Conservation (phyloP, 2,888 invertebrate genomes). For the Imbricaverruca yamaguchii region DNA sequence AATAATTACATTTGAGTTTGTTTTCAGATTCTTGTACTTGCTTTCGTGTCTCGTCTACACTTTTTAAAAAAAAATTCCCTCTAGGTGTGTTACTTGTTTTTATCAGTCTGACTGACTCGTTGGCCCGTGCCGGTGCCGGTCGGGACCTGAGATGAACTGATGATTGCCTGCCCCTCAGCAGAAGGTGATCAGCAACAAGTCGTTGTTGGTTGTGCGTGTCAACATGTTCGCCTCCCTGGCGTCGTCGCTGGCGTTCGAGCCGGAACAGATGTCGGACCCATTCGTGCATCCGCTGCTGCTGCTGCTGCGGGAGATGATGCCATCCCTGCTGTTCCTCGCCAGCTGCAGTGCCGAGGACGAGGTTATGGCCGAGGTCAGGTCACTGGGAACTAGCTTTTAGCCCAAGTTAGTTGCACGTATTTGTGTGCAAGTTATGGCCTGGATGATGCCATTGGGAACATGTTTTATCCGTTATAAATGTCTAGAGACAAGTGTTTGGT, state of each 20-base stretch:
- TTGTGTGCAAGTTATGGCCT: no score
- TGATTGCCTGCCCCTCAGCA: neutral
- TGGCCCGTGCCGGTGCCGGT: no score
- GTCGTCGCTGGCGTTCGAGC: neutral
- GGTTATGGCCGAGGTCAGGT: neutral
- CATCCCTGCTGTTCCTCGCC: neutral
- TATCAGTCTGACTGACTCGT: no score
- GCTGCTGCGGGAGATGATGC: constrained; percentile 12
- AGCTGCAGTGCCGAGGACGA: constrained; percentile 9
- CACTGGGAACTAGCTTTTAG: neutral
- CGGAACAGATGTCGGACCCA: neutral
- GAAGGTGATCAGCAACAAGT: constrained; percentile 5
- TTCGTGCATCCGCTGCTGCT: constrained; percentile 3
- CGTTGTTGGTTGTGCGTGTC: neutral
- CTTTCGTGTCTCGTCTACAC: no score
- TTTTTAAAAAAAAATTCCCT: no score
- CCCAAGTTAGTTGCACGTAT: neutral
- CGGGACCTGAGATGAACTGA: no score
- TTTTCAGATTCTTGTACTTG: no score
- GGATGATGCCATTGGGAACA: no score
- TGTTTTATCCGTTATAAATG: no score
- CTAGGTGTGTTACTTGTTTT: no score
- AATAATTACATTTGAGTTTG: no score
- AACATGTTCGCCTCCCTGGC: constrained; percentile 15
- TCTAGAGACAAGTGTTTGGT: no score